Conservation (phyloP, 1,140 invertebrate genomes). For the Papilio polytes region DNA sequence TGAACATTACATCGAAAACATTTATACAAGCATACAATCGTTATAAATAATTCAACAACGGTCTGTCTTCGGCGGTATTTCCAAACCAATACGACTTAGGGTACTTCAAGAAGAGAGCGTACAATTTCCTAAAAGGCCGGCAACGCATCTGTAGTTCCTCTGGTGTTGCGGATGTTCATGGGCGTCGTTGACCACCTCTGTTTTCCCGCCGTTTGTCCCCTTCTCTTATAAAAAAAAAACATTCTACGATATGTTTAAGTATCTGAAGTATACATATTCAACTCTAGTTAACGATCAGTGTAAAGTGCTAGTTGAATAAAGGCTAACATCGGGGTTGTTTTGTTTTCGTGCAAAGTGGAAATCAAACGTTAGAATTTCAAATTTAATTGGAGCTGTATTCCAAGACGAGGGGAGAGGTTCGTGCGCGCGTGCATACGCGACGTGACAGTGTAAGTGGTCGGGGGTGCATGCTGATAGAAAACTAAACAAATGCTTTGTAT, state of each 20-base stretch:
- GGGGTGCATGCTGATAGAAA: slow-evolving; percentile 27
- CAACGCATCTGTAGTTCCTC: too few species aligned
- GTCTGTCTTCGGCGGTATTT: too few species aligned
- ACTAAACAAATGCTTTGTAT: slow-evolving; percentile 5
- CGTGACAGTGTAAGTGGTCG: slow-evolving; percentile 50
- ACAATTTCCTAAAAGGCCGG: too few species aligned
- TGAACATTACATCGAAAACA: background rate
- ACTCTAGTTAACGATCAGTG: slow-evolving; percentile 14
- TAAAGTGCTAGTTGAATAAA: slow-evolving; percentile 28
- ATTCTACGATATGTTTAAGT: background rate
- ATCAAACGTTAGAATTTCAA: slow-evolving; percentile 73
- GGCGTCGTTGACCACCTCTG: too few species aligned
- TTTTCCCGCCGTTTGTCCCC: too few species aligned
- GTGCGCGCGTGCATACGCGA: slow-evolving; percentile 63
- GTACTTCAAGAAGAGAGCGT: too few species aligned
- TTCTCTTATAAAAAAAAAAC: too few species aligned
- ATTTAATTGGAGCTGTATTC: slow-evolving; percentile 81
- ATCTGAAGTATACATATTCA: background rate
- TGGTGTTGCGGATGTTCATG: too few species aligned
- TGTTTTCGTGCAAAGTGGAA: slow-evolving; percentile 67
- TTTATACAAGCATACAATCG: too few species aligned
- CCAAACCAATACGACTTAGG: too few species aligned
- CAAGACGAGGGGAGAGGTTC: slow-evolving; percentile 68
- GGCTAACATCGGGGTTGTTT: slow-evolving; percentile 46
- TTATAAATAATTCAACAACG: background rate